A percentile compares a stretch with the other conserved stretches of the same genome.
These are phyloP conservation scores for Pluvianellus socialis DNA, from an alignment of 2,113 vertebrate species.

Conservation along the genomic window DNA sequence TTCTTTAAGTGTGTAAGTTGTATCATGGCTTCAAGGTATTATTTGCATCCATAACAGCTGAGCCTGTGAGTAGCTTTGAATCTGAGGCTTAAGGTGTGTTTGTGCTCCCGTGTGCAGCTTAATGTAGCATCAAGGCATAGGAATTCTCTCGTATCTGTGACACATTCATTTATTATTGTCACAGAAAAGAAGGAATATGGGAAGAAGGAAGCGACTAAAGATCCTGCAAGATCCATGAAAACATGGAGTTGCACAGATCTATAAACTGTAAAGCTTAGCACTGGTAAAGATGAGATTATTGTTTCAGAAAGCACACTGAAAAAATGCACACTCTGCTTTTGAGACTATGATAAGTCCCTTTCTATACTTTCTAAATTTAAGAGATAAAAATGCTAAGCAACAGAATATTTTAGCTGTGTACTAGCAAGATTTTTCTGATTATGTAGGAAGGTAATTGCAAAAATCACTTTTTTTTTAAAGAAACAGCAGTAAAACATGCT, in stretches of 20 bases:
- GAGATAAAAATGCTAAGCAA: background rate
- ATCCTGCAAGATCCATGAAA: background rate
- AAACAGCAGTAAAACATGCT: background rate
- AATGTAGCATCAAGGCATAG: background rate
- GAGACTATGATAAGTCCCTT: background rate
- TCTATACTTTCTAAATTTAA: background rate
- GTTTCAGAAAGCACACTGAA: background rate
- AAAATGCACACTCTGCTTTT: background rate
- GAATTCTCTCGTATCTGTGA: background rate
- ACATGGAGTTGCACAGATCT: background rate
- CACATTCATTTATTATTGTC: background rate
- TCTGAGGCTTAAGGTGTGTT: background rate
- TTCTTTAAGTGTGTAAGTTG: background rate
- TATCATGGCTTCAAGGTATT: background rate
- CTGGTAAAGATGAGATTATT: slow-evolving; percentile 6
- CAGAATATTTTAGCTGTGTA: background rate
- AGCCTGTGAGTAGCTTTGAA: background rate
- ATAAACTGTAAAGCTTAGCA: background rate
- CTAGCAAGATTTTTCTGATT: background rate
- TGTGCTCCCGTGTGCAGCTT: background rate
- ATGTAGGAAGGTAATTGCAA: background rate
- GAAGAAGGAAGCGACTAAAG: background rate
- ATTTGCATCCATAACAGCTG: background rate
- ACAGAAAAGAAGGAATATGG: slow-evolving; percentile 14
- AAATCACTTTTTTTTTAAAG: background rate